Evolutionary conservation across 2,113 vertebrate genomes (phyloP).

Genomic region (Muscicapa adusta): DNA sequence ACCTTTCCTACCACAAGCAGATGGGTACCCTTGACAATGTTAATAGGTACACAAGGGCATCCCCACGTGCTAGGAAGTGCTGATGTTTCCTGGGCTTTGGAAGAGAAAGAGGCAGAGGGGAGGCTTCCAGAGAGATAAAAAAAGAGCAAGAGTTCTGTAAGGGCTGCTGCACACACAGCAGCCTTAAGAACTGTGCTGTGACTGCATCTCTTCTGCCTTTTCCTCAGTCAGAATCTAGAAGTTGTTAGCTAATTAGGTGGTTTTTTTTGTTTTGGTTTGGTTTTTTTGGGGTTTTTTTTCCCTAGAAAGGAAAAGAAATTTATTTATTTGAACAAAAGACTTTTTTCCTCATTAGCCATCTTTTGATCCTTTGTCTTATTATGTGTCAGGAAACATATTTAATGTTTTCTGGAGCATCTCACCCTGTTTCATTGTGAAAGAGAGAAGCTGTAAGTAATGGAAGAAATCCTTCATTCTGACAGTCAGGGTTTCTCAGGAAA

Average conservation of each 20-base stretch:
- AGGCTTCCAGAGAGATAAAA: background rate
- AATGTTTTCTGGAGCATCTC: background rate
- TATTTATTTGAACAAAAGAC: background rate
- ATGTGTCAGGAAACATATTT: background rate
- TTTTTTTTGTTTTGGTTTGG: background rate
- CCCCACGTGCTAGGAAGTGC: background rate
- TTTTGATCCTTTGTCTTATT: background rate
- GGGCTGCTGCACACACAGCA: background rate
- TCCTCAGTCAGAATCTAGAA: background rate
- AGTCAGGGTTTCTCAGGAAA: constrained; percentile 26
- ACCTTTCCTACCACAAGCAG: background rate
- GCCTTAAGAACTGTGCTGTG: background rate
- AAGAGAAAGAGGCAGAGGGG: background rate
- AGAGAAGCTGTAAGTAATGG: background rate
- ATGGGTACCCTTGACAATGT: background rate
- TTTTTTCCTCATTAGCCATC: background rate
- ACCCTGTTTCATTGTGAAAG: background rate
- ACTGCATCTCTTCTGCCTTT: background rate
- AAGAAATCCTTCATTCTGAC: constrained; percentile 32
- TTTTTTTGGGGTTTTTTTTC: background rate
- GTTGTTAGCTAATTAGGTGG: background rate
- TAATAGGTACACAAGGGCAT: background rate
- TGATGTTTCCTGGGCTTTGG: background rate
- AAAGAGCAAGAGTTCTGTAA: background rate
- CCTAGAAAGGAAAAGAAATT: background rate